A percentile compares a stretch with the other conserved stretches of the same genome.
Evolutionary conservation across 2,113 vertebrate genomes (phyloP).

Genomic region (Pluvianellus socialis): DNA sequence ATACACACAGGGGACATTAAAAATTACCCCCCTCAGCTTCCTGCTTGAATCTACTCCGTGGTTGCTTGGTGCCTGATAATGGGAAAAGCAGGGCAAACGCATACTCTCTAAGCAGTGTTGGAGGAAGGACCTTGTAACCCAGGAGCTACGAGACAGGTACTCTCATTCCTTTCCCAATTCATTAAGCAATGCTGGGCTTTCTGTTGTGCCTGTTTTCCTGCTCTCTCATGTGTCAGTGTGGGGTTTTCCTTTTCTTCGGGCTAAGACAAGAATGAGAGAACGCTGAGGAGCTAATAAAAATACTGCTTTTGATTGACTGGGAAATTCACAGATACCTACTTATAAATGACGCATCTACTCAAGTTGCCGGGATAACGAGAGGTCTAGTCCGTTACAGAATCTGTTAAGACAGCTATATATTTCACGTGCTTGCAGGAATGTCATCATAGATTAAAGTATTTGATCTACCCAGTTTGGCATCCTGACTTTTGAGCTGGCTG

Average conservation of each 20-base stretch:
- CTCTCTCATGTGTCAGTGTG: neutral
- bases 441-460: neutral
- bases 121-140: neutral
- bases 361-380: neutral
- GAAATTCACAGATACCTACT: neutral
- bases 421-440: neutral
- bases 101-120: neutral
- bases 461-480: neutral
- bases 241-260: conserved; percentile 41
- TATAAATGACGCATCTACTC: neutral
- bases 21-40: neutral
- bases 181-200: conserved; percentile 42
- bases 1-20: neutral
- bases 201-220: neutral
- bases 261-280: conserved; percentile 8
- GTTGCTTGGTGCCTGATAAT: neutral
- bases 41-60: neutral
- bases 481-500: neutral
- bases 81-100: neutral
- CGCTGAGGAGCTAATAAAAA: neutral
- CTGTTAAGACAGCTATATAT: neutral
- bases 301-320: neutral
- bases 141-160: neutral
- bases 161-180: neutral
- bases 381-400: neutral